Evolutionary conservation across 2,888 invertebrate genomes (phyloP), one percentile per base, ranked within the genome.

Genomic region (Rutpela maculata): DNA sequence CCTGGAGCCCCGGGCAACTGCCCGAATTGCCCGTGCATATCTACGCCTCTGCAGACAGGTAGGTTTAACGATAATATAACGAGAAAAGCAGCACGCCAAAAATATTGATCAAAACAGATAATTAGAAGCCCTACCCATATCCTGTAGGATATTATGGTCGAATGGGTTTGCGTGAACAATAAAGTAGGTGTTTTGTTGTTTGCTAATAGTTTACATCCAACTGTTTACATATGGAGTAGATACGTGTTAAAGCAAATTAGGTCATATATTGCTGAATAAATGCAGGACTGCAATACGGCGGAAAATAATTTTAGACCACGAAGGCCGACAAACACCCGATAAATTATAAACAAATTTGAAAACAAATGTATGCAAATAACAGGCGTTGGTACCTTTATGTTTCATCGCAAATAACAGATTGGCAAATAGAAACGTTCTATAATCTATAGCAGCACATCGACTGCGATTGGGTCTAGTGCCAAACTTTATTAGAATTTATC

Each of bases 201-300:
- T 73, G 74, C 22, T 50, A 22, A 73, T 59, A 66, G 66, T 19
- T 66, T 60, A 67, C 66, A 66, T 59, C 59, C 59, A 50, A 55
- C 18, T 74, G 65, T 66, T 74, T 76, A 26, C 56, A 63, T 56
- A 56, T 60, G 63, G 35, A n/a, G 55, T 70, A 65, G 50, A 60
- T 50, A 38, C 69, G 69, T 26, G 22, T 75, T 63, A 26, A 22
- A 55, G 63, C 31, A 75, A 75, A 75, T 75, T 75, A 71, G 75
- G 63, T 59, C 75, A 66, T 70, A 65, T 65, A 70, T 62, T 60
- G 57, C 17, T 68, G 26, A 69, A 62, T 69, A n/a, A 22, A 55
- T 55, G 59, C 19, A 59, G 57, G 50, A 12, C 31, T 59, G 69
- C 60, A 70, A 70, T 59, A 75, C 55, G 26, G 68, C 38, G 75